phyloP scores from a whole-genome alignment of 2,797 vertebrate species.

The Naso thynnoides region DNA sequence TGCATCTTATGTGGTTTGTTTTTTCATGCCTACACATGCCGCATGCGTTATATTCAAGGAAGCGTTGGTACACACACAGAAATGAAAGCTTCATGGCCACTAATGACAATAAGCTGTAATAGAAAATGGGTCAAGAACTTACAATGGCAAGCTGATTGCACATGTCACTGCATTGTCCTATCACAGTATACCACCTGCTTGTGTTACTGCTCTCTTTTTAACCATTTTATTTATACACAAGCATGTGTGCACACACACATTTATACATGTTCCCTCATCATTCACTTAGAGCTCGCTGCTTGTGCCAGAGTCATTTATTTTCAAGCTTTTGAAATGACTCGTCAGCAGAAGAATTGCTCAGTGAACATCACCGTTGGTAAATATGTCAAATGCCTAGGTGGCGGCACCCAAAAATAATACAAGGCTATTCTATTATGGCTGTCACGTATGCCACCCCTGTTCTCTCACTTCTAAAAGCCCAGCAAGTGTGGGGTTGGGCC shows the following conservation, averaged over 20 bases:
- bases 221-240: slow-evolving; percentile 7
- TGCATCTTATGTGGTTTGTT: slow-evolving; percentile 57
- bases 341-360: slow-evolving; percentile 56
- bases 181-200: slow-evolving; percentile 36
- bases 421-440: slow-evolving; percentile 43
- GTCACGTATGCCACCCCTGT: slow-evolving; percentile 52
- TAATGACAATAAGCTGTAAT: slow-evolving; percentile 64
- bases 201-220: slow-evolving; percentile 15
- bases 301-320: slow-evolving; percentile 43
- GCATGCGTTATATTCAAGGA: slow-evolving; percentile 28
- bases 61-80: slow-evolving; percentile 19
- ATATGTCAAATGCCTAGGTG: slow-evolving; percentile 49
- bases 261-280: neutral
- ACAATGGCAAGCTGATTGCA: slow-evolving; percentile 57
- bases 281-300: slow-evolving; percentile 19
- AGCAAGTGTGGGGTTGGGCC: slow-evolving; percentile 41
- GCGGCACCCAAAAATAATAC: slow-evolving; percentile 46
- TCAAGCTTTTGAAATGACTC: slow-evolving; percentile 51
- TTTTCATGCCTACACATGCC: slow-evolving; percentile 6
- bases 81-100: slow-evolving; percentile 45
- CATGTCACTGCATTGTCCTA: slow-evolving; percentile 37
- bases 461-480: slow-evolving; percentile 63
- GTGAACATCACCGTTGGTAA: slow-evolving; percentile 57
- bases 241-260: neutral
- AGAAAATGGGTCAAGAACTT: slow-evolving; percentile 70